Evolutionary conservation across 2,888 invertebrate genomes (phyloP), one percentile per base, ranked within the genome.

Genomic region (Lapara coniferarum): DNA sequence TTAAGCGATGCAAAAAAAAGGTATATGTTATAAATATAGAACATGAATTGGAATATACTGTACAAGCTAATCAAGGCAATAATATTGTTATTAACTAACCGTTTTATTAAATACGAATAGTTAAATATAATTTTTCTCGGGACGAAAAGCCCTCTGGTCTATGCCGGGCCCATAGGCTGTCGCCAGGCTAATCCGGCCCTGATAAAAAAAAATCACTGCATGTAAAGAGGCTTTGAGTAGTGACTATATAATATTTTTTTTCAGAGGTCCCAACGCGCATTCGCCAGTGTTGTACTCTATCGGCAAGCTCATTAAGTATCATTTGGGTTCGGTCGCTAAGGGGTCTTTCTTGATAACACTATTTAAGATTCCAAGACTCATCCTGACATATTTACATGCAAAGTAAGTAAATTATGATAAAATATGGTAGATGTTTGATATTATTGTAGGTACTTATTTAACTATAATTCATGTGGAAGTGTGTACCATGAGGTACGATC

Each of bases 261-360:
- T 69, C 86, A 96, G 96, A 80, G 96, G 96, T 51, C 96, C 96
- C 69, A 95, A 96, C 73, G 95, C 96, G 44, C 92, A 95, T 74
- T 92, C 96, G 0, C 97, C 97, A 19, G 95, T 96, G 1, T 87
- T 95, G 71, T 95, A 96, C 77, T 95, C 97, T 0, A 96, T 97
- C 78, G 95, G 96, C 67, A 97, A 97, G 81, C 90, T 98, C 46
- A 81, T 97, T 8, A 96, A 97, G 82, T 99, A 98, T 84, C 99
- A 99, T 89, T 92, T 99, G 80, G 99, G 99, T 14, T 98, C 99
- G 0, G 96, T 99, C 6, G 99, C 99, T 0, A 97, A 99, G 81
- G 99, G 99, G 2, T 98, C 99, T 0, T 95, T 99, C 75, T 94
- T 99, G 53, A 98, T 99, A 72, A 98, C 99, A 0, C 92, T 99